phyloP scores from a whole-genome alignment of 2,888 invertebrate species.

The Eupithecia centaureata region DNA sequence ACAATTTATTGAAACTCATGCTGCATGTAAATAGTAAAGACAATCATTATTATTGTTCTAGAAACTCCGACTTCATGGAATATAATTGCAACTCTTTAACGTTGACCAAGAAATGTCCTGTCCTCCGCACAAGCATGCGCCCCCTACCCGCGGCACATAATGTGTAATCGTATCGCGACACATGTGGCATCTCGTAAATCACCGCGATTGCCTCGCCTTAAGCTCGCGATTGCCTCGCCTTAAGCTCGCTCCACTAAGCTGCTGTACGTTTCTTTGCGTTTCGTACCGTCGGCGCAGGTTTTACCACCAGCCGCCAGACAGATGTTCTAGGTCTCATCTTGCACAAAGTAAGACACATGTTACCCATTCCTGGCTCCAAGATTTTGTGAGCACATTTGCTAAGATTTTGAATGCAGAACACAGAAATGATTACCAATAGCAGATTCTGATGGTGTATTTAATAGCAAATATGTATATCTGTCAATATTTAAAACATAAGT shows the following conservation, averaged over 20 bases:
- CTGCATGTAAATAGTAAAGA: too few relatives aligned
- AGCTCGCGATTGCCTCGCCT: slow-evolving; percentile 32
- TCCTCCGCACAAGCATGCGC: background rate
- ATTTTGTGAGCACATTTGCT: background rate
- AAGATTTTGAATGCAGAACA: background rate
- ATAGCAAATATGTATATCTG: too few relatives aligned
- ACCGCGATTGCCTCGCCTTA: slow-evolving; percentile 38
- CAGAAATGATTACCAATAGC: background rate
- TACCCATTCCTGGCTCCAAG: background rate
- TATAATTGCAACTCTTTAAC: background rate
- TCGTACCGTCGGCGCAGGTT: background rate
- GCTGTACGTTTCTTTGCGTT: slow-evolving; percentile 4
- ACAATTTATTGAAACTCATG: background rate
- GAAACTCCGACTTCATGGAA: background rate
- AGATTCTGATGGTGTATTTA: too few relatives aligned
- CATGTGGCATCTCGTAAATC: slow-evolving; percentile 51
- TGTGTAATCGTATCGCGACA: slow-evolving; percentile 55
- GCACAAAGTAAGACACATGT: background rate
- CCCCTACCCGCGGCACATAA: slow-evolving; percentile 41
- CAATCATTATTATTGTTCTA: background rate
- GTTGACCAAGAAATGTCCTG: background rate
- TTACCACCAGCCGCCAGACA: background rate
- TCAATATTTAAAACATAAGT: too few relatives aligned
- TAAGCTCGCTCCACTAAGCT: slow-evolving; percentile 10
- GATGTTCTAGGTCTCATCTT: background rate